These are phyloP conservation scores for Tipula confusa DNA, from an alignment of 2,888 invertebrate genomes.

Conservation along the genomic window DNA sequence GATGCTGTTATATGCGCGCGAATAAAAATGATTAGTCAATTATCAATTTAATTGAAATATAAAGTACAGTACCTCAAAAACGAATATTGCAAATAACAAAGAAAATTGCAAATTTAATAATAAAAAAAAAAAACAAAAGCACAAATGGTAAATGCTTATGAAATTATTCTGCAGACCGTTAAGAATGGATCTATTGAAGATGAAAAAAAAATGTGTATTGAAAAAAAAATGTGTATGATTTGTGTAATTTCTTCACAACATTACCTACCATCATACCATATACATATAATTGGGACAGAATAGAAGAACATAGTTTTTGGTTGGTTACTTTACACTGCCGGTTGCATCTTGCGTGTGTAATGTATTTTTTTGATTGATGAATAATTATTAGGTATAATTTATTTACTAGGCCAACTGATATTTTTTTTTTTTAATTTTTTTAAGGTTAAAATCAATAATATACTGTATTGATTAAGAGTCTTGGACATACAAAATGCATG, in stretches of 20 bases:
- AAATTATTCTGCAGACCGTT: slow-evolving; percentile 12
- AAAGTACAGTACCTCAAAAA: neutral
- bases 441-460: neutral
- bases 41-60: slow-evolving; percentile 9
- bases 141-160: neutral
- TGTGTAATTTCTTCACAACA: neutral
- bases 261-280: neutral
- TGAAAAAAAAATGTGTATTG: too few species aligned
- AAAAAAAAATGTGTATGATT: neutral
- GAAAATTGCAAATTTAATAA: neutral
- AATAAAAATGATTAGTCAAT: neutral
- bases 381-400: neutral
- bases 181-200: neutral
- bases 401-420: neutral
- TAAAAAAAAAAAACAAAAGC: neutral
- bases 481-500: neutral
- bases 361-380: neutral
- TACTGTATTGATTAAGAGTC: too few species aligned
- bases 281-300: neutral
- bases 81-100: neutral
- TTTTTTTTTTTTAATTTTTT: neutral
- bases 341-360: slow-evolving; percentile 5
- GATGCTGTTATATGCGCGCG: neutral
- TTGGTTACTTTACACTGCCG: neutral
- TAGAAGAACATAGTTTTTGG: neutral